Conservation (phyloP, 2,797 vertebrate genomes). For the Huso huso region DNA sequence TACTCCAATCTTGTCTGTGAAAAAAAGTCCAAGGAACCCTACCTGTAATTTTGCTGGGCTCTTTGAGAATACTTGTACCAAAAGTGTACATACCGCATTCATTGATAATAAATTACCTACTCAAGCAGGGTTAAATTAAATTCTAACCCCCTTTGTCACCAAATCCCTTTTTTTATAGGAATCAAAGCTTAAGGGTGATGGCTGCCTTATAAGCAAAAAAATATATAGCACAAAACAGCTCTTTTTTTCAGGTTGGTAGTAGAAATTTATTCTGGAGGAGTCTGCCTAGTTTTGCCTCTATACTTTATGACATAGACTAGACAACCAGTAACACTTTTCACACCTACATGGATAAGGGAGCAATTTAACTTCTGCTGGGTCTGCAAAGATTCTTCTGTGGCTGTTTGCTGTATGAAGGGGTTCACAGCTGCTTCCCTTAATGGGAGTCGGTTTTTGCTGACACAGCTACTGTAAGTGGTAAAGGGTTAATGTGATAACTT, state of each 20-base stretch:
- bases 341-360: background rate
- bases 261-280: too few species aligned
- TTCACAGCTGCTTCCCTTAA: background rate
- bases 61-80: background rate
- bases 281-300: too few species aligned
- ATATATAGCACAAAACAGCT: background rate
- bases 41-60: background rate
- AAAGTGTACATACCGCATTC: background rate
- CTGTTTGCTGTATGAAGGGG: too few species aligned
- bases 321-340: background rate
- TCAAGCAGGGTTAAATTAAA: background rate
- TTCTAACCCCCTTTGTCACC: background rate
- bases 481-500: slow-evolving; percentile 16
- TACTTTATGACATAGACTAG: too few species aligned
- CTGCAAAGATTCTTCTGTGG: background rate
- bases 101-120: slow-evolving; percentile 14
- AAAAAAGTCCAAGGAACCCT: background rate
- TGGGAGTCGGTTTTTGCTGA: slow-evolving; percentile 32
- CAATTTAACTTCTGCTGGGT: background rate
- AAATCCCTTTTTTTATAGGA: background rate
- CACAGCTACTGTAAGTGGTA: slow-evolving; percentile 11
- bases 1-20: background rate
- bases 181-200: background rate
- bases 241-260: too few species aligned
- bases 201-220: background rate